Percentiles rank a stretch among this genome's conserved stretches.
These are phyloP conservation scores for Apteryx mantelli DNA, from an alignment of 2,113 vertebrate genomes.

Conservation along the genomic window DNA sequence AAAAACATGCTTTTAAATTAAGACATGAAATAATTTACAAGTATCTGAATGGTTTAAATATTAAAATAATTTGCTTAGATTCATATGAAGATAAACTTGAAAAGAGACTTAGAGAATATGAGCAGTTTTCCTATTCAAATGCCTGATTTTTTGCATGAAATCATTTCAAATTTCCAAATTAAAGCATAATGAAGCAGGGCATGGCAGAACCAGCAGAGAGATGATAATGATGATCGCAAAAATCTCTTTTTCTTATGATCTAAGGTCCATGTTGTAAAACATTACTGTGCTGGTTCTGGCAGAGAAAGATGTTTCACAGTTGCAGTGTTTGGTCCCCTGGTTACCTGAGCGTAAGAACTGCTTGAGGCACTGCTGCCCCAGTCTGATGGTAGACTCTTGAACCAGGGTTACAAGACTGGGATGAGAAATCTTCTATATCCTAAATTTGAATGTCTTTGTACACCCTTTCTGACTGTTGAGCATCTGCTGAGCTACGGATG, in stretches of 20 bases:
- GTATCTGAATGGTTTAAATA: background rate
- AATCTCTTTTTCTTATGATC: background rate
- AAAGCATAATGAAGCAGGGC: background rate
- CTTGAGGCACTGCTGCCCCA: background rate
- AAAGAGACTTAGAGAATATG: background rate
- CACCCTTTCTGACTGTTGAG: background rate
- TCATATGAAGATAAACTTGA: background rate
- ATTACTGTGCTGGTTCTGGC: background rate
- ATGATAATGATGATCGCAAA: background rate
- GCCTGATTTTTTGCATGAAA: background rate
- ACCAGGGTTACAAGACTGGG: background rate
- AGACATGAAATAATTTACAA: background rate
- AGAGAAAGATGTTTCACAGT: background rate
- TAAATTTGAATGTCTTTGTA: background rate
- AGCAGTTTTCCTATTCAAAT: background rate
- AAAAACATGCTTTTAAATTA: background rate
- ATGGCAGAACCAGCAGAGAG: background rate
- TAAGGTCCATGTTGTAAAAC: background rate
- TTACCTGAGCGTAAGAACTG: background rate
- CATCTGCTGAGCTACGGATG: background rate
- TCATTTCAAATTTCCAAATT: background rate
- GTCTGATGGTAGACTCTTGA: background rate
- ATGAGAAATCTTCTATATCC: background rate
- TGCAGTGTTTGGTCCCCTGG: background rate
- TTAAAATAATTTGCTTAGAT: background rate